Evolutionary conservation across 2,113 vertebrate species (phyloP).

Genomic region (Labeo catla): DNA sequence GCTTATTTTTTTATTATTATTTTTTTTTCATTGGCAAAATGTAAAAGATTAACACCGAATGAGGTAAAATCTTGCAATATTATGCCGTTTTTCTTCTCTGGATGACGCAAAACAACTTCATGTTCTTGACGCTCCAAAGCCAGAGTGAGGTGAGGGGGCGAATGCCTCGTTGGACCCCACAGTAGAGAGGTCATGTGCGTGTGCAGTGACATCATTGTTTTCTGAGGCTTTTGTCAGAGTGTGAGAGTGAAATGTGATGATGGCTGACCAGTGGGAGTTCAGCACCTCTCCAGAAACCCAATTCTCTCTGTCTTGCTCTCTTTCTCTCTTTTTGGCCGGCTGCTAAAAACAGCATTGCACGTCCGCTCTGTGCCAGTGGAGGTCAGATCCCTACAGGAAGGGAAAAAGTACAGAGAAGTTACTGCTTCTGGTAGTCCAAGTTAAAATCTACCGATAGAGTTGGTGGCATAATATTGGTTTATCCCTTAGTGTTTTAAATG

Average conservation of each 20-base stretch:
- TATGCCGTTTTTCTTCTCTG: background rate
- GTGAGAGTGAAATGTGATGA: slow-evolving; percentile 27
- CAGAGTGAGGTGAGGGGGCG: background rate
- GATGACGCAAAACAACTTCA: background rate
- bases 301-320: background rate
- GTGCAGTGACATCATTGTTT: slow-evolving; percentile 12
- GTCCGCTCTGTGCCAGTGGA: background rate
- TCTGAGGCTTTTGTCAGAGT: slow-evolving; percentile 7
- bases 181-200: background rate
- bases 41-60: background rate
- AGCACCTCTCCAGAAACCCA: slow-evolving; percentile 12
- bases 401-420: background rate
- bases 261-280: slow-evolving; percentile 15
- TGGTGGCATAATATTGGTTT: background rate
- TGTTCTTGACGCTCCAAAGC: background rate
- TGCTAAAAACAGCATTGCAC: slow-evolving; percentile 24
- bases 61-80: background rate
- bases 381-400: slow-evolving; percentile 27
- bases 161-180: background rate
- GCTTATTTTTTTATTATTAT: background rate
- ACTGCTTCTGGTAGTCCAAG: background rate
- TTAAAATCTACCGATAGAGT: background rate
- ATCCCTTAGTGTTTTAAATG: background rate
- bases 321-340: background rate
- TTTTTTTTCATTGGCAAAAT: background rate